phyloP scores from a whole-genome alignment of 2,888 invertebrate species.

The Dendrolimus pini region DNA sequence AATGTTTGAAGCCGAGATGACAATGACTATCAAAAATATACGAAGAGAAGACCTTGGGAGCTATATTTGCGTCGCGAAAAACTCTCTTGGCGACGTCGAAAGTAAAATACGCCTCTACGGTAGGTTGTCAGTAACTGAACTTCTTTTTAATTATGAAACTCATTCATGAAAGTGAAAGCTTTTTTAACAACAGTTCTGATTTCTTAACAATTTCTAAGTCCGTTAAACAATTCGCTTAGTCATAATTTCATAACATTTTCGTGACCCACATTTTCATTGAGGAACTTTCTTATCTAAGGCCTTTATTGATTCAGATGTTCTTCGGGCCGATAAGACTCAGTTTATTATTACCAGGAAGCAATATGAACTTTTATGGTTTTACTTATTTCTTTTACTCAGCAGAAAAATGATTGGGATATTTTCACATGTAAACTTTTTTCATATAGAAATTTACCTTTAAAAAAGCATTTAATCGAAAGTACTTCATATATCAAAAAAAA shows the following conservation, averaged over 20 bases:
- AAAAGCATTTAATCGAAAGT: too few species aligned
- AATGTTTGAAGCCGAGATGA: constrained; percentile 90
- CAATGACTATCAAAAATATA: constrained; percentile 86
- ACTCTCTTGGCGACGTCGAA: constrained; percentile 91
- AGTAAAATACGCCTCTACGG: constrained; percentile 93
- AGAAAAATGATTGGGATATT: too few species aligned
- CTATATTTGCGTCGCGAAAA: constrained; percentile 91
- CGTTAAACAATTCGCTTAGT: not conserved
- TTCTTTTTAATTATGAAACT: constrained; percentile 6
- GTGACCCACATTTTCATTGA: not conserved
- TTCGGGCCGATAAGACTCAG: not conserved
- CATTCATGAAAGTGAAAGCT: constrained; percentile 1
- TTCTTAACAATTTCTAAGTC: not conserved
- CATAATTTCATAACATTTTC: not conserved
- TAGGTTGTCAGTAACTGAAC: constrained; percentile 44
- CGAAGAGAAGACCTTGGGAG: constrained; percentile 87
- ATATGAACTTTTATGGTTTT: not conserved
- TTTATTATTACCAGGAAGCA: not conserved
- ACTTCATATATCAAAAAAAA: too few species aligned
- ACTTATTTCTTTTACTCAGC: not conserved
- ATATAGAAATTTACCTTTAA: too few species aligned
- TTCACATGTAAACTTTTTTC: too few species aligned
- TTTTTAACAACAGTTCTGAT: constrained; percentile 2
- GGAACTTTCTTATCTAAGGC: not conserved
- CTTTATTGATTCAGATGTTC: not conserved